These are phyloP conservation scores for Drosophila demipolita DNA, from an alignment of 2,888 invertebrate species.

Conservation along the genomic window DNA sequence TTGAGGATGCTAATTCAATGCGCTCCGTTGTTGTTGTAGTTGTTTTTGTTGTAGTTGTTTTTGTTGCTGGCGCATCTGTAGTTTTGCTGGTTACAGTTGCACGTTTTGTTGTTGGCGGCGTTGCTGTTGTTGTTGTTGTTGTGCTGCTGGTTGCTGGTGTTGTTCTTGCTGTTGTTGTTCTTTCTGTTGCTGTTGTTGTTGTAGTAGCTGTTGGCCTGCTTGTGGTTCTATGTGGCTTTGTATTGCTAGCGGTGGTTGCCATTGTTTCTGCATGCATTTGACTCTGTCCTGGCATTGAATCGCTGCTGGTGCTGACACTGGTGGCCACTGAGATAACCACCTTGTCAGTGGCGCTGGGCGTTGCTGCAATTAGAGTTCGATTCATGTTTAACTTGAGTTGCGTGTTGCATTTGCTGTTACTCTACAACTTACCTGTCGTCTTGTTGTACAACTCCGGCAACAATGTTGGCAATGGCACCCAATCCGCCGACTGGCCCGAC, in stretches of 20 bases:
- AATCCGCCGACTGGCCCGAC: slow-evolving; percentile 76
- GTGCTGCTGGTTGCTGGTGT: slow-evolving; percentile 23
- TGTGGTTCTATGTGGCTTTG: slow-evolving; percentile 34
- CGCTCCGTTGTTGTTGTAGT: slow-evolving; percentile 41
- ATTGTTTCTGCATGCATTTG: slow-evolving; percentile 29
- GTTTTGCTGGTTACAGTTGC: slow-evolving; percentile 58
- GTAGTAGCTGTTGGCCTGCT: slow-evolving; percentile 29
- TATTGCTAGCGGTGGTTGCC: slow-evolving; percentile 26
- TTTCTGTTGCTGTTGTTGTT: slow-evolving; percentile 45
- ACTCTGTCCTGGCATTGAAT: slow-evolving; percentile 51
- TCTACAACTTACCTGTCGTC: slow-evolving; percentile 59
- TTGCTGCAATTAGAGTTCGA: slow-evolving; percentile 53
- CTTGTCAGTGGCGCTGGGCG: slow-evolving; percentile 75
- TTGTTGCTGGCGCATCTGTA: slow-evolving; percentile 49
- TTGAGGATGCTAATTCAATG: slow-evolving; percentile 62
- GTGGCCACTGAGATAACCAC: slow-evolving; percentile 81
- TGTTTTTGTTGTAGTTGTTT: slow-evolving; percentile 19
- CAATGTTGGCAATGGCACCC: slow-evolving; percentile 82
- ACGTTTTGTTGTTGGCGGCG: slow-evolving; percentile 32
- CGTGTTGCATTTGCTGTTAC: slow-evolving; percentile 1
- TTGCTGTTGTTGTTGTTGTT: slow-evolving; percentile 11
- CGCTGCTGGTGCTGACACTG: slow-evolving; percentile 74
- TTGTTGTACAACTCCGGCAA: slow-evolving; percentile 74
- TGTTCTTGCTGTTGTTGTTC: slow-evolving; percentile 31
- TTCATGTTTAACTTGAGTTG: slow-evolving; percentile 28